A percentile compares a stretch with the other conserved stretches of the same genome.
Conservation (phyloP, 2,113 vertebrate genomes). For the Aphelocoma coerulescens region DNA sequence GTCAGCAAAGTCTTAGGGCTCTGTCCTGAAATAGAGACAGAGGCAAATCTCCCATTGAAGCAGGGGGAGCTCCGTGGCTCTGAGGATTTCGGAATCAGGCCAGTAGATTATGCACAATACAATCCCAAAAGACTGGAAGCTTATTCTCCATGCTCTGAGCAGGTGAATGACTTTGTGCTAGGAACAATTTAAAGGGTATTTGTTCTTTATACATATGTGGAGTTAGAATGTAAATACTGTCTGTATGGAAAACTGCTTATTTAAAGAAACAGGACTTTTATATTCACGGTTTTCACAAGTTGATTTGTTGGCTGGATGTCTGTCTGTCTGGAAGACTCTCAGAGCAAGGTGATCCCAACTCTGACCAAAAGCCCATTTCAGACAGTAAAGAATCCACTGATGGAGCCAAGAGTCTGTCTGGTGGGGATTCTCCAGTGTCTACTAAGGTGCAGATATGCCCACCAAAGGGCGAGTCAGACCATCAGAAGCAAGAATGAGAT, state of each 20-base stretch:
- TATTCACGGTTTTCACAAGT: fast-evolving
- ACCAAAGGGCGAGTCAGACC: neutral
- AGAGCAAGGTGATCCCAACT: neutral
- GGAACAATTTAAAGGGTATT: neutral
- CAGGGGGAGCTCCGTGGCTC: neutral
- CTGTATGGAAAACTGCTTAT: neutral
- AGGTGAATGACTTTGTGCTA: neutral
- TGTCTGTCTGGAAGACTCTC: neutral
- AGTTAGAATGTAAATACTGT: neutral
- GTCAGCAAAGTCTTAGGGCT: constrained; percentile 21
- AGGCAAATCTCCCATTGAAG: constrained; percentile 32
- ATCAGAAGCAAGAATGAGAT: neutral
- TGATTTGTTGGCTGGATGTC: neutral
- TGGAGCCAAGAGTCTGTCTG: neutral
- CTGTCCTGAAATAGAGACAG: constrained; percentile 46
- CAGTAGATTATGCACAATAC: neutral
- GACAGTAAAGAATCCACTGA: neutral
- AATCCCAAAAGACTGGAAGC: neutral
- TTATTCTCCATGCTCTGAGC: neutral
- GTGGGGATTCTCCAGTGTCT: neutral
- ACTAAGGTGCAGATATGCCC: neutral
- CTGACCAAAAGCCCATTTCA: neutral
- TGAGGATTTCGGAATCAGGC: constrained; percentile 18
- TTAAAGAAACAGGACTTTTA: neutral
- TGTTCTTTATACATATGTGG: neutral